A percentile compares a stretch with the other conserved stretches of the same genome.
Conservation (phyloP, 2,113 vertebrate genomes). For the Cyphomyrus discorhynchus region DNA sequence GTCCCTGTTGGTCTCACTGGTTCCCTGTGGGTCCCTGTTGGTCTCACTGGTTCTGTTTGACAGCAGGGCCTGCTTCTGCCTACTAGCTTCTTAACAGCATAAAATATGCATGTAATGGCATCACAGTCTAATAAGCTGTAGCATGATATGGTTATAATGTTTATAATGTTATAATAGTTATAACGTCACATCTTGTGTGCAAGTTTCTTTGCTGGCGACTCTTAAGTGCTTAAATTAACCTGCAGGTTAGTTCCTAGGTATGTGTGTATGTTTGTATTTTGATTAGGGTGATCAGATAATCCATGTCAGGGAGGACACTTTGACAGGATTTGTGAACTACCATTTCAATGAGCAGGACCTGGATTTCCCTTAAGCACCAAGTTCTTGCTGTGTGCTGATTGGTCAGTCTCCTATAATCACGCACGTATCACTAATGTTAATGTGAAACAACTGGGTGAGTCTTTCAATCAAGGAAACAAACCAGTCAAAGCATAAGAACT, state of each 20-base stretch:
- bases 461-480: background rate
- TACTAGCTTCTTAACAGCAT: background rate
- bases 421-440: background rate
- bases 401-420: no score
- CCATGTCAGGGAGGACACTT: background rate
- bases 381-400: no score
- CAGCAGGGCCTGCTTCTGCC: background rate
- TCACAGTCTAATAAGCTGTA: background rate
- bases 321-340: background rate
- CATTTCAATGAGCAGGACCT: background rate
- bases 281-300: background rate
- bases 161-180: background rate
- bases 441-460: background rate
- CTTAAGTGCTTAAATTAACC: background rate
- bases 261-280: background rate
- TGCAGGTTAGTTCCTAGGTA: background rate
- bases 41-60: background rate
- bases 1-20: background rate
- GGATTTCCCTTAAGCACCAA: no score
- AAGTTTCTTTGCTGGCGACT: background rate
- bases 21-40: background rate
- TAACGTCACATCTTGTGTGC: background rate
- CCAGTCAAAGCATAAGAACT: background rate
- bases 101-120: background rate
- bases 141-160: background rate